These are phyloP conservation scores for Stomatorhinus ivindoensis DNA, from an alignment of 2,113 vertebrate genomes.

Conservation along the genomic window DNA sequence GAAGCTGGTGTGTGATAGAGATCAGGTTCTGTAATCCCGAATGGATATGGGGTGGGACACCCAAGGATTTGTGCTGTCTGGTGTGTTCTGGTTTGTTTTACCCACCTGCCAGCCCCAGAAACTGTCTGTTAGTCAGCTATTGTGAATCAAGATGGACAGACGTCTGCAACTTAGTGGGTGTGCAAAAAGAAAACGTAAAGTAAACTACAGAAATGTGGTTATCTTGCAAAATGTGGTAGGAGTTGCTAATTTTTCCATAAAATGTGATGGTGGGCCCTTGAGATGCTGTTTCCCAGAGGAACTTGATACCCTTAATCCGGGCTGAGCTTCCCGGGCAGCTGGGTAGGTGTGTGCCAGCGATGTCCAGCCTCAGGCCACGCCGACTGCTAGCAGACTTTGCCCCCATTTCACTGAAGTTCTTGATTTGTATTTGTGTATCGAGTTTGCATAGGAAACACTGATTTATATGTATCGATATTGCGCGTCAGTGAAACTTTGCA, in stretches of 20 bases:
- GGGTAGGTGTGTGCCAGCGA: not conserved
- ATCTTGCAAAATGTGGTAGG: not conserved
- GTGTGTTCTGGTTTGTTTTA: not conserved
- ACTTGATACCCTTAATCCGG: not conserved
- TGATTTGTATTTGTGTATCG: not conserved
- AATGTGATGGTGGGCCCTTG: not conserved
- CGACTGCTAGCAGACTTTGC: not conserved
- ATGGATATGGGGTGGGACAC: not conserved
- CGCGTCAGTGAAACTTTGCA: not conserved
- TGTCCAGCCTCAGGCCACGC: not conserved
- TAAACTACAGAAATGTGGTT: not conserved
- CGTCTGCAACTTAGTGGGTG: not conserved
- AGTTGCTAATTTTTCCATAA: not conserved
- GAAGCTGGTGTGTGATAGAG: not conserved
- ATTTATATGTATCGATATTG: conserved; percentile 1
- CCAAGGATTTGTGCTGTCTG: not conserved
- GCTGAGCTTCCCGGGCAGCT: not conserved
- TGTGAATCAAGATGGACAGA: not conserved
- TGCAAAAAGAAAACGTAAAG: not conserved
- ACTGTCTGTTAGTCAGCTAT: not conserved
- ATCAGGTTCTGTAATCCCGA: not conserved
- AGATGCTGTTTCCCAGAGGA: not conserved
- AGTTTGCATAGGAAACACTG: not conserved
- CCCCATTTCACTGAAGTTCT: not conserved
- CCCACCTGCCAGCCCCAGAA: not conserved